phyloP scores from a whole-genome alignment of 2,797 vertebrate species.

The Pseudochromis fuscus region DNA sequence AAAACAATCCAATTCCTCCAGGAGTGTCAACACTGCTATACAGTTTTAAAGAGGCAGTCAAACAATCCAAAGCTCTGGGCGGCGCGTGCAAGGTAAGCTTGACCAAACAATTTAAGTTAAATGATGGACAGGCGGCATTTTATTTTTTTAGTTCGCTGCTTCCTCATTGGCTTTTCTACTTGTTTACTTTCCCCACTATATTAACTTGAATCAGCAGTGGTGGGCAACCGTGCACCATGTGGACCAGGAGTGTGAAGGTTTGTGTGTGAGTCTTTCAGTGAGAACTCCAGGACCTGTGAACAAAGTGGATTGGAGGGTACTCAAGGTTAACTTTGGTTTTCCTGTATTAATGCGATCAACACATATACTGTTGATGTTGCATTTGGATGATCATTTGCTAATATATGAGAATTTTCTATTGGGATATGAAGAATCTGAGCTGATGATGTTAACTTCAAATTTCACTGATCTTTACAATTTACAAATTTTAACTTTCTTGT shows the following conservation, averaged over 20 bases:
- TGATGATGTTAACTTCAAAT: background rate
- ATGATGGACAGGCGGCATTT: constrained; percentile 40
- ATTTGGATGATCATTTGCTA: background rate
- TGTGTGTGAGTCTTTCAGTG: constrained; percentile 2
- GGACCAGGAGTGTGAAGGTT: background rate
- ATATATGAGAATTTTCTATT: background rate
- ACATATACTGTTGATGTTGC: no score
- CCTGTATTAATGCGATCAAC: no score
- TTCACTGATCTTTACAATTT: background rate
- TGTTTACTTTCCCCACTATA: constrained; percentile 36
- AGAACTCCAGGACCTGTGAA: background rate
- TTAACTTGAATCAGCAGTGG: constrained; percentile 21
- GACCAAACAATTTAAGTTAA: constrained; percentile 63
- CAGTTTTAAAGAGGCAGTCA: constrained; percentile 59
- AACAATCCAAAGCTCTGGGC: constrained; percentile 47
- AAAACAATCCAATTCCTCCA: constrained; percentile 72
- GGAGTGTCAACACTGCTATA: constrained; percentile 58
- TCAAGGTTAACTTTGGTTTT: constrained; percentile 9
- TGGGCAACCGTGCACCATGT: background rate
- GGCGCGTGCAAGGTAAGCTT: constrained; percentile 47
- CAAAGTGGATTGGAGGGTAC: background rate
- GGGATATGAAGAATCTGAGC: background rate
- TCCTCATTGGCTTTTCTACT: constrained; percentile 28
- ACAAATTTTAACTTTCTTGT: no score
- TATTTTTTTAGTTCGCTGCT: constrained; percentile 28